Evolutionary conservation across 2,888 invertebrate species (phyloP).

Genomic region (Drosophila barbarae): DNA sequence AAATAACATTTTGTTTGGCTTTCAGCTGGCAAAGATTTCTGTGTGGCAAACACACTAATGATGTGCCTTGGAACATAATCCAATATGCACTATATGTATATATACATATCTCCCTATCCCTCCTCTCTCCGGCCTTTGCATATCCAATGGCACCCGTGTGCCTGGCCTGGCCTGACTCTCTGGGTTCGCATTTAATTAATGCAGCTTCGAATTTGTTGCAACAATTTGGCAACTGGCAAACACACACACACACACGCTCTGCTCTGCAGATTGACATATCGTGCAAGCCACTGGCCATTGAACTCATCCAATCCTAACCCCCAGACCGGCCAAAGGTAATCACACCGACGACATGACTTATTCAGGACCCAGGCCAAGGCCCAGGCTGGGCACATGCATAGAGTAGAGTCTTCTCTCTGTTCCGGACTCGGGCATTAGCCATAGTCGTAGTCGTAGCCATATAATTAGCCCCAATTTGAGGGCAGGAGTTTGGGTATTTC

Average conservation of each 20-base stretch:
- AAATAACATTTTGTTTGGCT: conserved; percentile 8
- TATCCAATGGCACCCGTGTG: conserved; percentile 16
- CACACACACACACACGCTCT: background rate
- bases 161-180: background rate
- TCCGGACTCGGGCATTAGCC: conserved; percentile 9
- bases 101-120: too few species aligned
- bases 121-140: conserved; percentile 16
- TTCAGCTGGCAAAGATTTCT: background rate
- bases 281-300: conserved; percentile 39
- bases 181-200: conserved; percentile 51
- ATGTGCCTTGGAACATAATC: conserved; percentile 21
- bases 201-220: conserved; percentile 44
- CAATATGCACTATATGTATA: conserved; percentile 15
- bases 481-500: conserved; percentile 3
- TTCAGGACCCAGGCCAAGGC: conserved; percentile 24
- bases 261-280: conserved; percentile 47
- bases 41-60: conserved; percentile 14
- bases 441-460: conserved; percentile 18
- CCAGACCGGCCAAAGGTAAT: conserved; percentile 50
- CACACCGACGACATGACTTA: conserved; percentile 56
- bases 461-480: conserved; percentile 43
- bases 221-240: conserved; percentile 32
- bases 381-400: background rate
- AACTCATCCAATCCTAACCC: conserved; percentile 32
- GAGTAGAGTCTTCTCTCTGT: conserved; percentile 1